Evolutionary conservation across 2,888 invertebrate species (phyloP).

Genomic region (Mongoloraphidia duomilia): DNA sequence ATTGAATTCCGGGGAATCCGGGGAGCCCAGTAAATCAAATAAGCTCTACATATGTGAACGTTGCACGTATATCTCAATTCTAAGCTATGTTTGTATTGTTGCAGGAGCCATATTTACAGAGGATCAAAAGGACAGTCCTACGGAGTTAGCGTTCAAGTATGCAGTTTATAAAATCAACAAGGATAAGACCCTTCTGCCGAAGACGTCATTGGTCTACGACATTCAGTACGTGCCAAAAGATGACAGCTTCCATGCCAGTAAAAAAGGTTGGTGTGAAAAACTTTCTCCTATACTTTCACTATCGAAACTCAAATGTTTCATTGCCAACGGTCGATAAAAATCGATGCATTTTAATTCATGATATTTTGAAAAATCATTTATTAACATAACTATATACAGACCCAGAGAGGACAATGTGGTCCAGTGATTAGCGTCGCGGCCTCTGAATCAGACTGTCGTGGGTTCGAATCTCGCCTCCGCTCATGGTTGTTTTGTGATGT

Average conservation of each 20-base stretch:
- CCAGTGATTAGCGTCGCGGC: too few species aligned
- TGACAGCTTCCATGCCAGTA: constrained; percentile 68
- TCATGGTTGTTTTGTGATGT: too few species aligned
- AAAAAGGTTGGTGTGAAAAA: constrained; percentile 40
- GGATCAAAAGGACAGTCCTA: constrained; percentile 51
- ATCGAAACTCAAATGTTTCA: background rate
- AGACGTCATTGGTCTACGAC: constrained; percentile 57
- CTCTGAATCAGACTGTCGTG: too few species aligned
- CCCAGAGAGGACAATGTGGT: too few species aligned
- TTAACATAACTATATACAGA: too few species aligned
- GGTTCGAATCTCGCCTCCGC: too few species aligned
- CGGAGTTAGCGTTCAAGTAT: constrained; percentile 65
- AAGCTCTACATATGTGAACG: too few species aligned
- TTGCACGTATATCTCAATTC: too few species aligned
- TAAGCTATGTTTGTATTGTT: constrained; percentile 18
- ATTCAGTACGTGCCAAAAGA: constrained; percentile 58
- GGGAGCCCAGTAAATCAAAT: too few species aligned
- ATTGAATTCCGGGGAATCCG: too few species aligned
- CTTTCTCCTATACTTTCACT: background rate
- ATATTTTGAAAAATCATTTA: too few species aligned
- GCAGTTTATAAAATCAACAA: constrained; percentile 66
- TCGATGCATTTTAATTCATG: too few species aligned
- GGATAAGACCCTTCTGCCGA: constrained; percentile 52
- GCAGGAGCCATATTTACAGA: constrained; percentile 65
- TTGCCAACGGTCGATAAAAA: background rate